Evolutionary conservation across 2,113 vertebrate genomes (phyloP).

Genomic region (Glaucidium brasilianum): DNA sequence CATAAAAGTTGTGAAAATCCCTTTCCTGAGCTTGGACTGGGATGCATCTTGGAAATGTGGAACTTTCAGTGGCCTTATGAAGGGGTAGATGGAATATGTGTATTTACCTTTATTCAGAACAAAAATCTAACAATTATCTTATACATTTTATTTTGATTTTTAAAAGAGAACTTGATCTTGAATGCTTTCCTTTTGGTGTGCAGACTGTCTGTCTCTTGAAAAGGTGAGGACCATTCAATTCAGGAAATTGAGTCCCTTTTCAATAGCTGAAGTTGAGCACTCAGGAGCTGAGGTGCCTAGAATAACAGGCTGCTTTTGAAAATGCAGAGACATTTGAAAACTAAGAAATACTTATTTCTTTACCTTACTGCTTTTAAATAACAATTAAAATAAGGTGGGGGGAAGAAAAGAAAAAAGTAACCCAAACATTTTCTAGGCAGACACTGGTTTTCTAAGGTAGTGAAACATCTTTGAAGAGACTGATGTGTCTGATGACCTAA

Average conservation of each 20-base stretch:
- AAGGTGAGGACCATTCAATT: neutral
- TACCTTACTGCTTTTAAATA: neutral
- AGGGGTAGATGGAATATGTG: neutral
- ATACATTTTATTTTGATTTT: neutral
- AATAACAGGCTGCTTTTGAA: neutral
- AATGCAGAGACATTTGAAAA: neutral
- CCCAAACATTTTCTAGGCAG: neutral
- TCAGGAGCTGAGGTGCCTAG: neutral
- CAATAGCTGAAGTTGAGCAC: neutral
- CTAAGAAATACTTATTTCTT: neutral
- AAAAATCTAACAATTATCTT: neutral
- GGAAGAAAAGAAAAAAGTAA: too few relatives aligned
- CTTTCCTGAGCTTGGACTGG: neutral
- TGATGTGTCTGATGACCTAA: neutral
- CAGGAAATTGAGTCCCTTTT: neutral
- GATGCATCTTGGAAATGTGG: accelerated
- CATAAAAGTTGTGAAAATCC: neutral
- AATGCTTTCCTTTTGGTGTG: neutral
- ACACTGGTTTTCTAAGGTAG: neutral
- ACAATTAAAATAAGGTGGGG: neutral
- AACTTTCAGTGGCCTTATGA: neutral
- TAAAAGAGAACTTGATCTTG: neutral
- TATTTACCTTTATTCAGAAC: neutral
- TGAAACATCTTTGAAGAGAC: neutral
- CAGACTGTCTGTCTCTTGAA: neutral